A percentile compares a stretch with the other conserved stretches of the same genome.
Conservation (phyloP, 1,140 invertebrate species). For the Aphis craccivora region DNA sequence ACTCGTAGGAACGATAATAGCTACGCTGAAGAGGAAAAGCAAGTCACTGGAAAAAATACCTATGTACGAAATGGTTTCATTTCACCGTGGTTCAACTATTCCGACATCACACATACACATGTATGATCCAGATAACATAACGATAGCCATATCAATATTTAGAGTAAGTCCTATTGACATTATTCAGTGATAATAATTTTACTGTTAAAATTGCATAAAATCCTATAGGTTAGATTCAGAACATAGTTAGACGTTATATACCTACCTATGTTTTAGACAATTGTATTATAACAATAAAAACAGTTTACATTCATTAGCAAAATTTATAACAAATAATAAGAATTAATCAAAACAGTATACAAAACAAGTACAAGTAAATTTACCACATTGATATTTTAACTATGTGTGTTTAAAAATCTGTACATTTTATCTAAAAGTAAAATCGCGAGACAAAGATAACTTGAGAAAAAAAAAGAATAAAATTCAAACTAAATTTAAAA, state of each 20-base stretch:
- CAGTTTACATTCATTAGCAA: too few species aligned
- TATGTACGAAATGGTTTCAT: slow-evolving; percentile 92
- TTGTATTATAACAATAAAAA: too few species aligned
- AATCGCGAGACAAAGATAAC: too few species aligned
- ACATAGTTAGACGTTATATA: too few species aligned
- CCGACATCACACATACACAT: slow-evolving; percentile 94
- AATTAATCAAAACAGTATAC: background rate
- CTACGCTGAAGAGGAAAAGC: slow-evolving; percentile 83
- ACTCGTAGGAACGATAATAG: slow-evolving; percentile 78
- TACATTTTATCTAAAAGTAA: too few species aligned
- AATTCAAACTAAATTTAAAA: too few species aligned
- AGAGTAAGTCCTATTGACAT: slow-evolving; percentile 70
- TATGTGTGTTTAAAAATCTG: too few species aligned
- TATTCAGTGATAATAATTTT: background rate
- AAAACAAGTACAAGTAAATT: too few species aligned
- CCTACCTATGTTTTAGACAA: too few species aligned
- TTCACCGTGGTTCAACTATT: slow-evolving; percentile 85
- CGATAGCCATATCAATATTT: slow-evolving; percentile 88
- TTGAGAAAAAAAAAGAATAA: too few species aligned
- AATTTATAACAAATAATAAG: background rate
- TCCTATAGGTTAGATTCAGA: too few species aligned
- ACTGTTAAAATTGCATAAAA: background rate
- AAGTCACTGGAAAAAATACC: slow-evolving; percentile 81
- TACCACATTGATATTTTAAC: too few species aligned
- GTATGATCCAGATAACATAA: slow-evolving; percentile 93